These are phyloP conservation scores for Operophtera brumata DNA, from an alignment of 2,888 invertebrate species.

Conservation along the genomic window DNA sequence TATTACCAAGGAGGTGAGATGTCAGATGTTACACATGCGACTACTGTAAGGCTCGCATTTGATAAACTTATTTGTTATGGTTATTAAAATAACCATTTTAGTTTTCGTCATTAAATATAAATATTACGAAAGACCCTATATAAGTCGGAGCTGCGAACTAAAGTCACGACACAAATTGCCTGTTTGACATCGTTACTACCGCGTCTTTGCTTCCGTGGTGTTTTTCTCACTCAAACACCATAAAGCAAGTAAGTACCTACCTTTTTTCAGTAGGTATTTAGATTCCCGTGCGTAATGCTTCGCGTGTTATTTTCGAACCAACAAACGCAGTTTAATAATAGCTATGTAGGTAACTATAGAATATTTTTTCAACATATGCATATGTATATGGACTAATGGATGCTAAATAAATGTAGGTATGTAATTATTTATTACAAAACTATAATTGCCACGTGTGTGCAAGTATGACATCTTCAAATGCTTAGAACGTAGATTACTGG, in stretches of 20 bases:
- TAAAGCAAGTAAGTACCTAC: not conserved
- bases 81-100: too few species aligned
- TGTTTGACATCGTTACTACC: not conserved
- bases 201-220: slow-evolving; percentile 14
- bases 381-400: slow-evolving; percentile 29
- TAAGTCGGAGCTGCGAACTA: not conserved
- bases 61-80: too few species aligned
- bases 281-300: not conserved
- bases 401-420: slow-evolving; percentile 9
- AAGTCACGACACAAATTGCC: slow-evolving; percentile 21
- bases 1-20: too few species aligned
- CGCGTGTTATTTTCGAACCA: too few species aligned
- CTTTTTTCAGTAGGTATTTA: not conserved
- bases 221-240: slow-evolving; percentile 9
- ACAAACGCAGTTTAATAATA: slow-evolving; percentile 18
- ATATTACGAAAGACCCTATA: too few species aligned
- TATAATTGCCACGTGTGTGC: slow-evolving; percentile 21
- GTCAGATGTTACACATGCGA: too few species aligned
- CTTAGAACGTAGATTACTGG: slow-evolving; percentile 17
- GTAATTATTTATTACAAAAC: slow-evolving; percentile 10
- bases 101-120: too few species aligned
- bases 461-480: slow-evolving; percentile 21
- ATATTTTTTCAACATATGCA: slow-evolving; percentile 25
- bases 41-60: too few species aligned
- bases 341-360: not conserved